Evolutionary conservation across 1,140 invertebrate genomes (phyloP).

Genomic region (Meloidogyne hapla): DNA sequence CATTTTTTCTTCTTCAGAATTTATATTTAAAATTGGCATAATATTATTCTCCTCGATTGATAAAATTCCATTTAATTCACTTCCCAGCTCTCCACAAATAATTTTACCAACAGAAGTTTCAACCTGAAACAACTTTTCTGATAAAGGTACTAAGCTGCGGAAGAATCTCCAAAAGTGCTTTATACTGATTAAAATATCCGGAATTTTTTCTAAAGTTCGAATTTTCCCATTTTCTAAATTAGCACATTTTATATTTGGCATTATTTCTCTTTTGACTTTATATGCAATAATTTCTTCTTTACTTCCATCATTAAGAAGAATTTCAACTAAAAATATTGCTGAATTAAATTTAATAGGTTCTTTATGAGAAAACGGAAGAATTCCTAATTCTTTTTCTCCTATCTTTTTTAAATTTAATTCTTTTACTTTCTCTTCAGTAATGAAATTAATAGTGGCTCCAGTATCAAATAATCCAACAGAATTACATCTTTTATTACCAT

Average conservation of each 20-base stretch:
- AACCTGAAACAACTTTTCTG: neutral
- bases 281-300: conserved; percentile 9
- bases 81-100: neutral
- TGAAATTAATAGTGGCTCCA: neutral
- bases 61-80: neutral
- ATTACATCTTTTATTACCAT: neutral
- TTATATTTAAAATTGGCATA: neutral
- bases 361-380: neutral
- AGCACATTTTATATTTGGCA: neutral
- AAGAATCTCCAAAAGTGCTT: conserved; percentile 9
- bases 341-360: neutral
- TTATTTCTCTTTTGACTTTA: neutral
- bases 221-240: conserved; percentile 1
- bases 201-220: neutral
- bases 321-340: neutral
- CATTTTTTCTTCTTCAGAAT: neutral
- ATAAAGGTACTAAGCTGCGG: neutral
- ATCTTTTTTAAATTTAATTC: neutral
- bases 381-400: neutral
- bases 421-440: neutral
- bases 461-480: conserved; percentile 9
- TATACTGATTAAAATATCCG: conserved; percentile 1
- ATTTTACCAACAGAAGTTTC: conserved; percentile 6
- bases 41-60: neutral
- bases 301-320: neutral